Conservation (phyloP, 2,113 vertebrate species). For the Nerophis lumbriciformis region DNA sequence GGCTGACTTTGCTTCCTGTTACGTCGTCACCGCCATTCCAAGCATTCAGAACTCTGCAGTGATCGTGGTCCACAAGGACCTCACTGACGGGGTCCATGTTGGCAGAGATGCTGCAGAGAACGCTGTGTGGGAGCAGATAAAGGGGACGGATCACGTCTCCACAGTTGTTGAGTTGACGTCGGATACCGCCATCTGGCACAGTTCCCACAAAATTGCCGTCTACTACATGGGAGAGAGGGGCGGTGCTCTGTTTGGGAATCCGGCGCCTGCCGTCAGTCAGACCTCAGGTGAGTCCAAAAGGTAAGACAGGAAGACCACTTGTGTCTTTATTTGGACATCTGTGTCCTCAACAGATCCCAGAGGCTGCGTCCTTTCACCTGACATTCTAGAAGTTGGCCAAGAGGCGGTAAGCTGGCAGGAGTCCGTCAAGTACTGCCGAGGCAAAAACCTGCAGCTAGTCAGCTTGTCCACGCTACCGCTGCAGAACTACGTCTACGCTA, state of each 20-base stretch:
- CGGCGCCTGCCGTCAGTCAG: constrained; percentile 46
- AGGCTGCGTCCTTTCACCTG: constrained; percentile 44
- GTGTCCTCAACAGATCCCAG: constrained; percentile 31
- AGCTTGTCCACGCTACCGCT: constrained; percentile 20
- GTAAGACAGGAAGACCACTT: neutral
- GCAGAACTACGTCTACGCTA: neutral
- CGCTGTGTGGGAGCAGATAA: constrained; percentile 13
- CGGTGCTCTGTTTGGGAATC: constrained; percentile 22
- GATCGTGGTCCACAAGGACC: constrained; percentile 34
- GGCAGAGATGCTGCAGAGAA: fast-evolving
- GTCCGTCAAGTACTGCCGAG: constrained; percentile 28
- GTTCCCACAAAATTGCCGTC: constrained; percentile 44
- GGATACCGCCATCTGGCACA: constrained; percentile 49
- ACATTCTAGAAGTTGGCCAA: neutral
- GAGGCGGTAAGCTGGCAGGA: constrained; percentile 32
- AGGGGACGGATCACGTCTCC: constrained; percentile 17
- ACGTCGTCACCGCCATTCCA: neutral
- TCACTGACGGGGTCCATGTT: neutral
- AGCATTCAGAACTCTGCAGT: fast-evolving
- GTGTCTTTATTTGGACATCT: too few relatives aligned
- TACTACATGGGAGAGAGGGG: constrained; percentile 18
- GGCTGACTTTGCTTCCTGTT: constrained; percentile 53
- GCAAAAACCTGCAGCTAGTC: neutral
- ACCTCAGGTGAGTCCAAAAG: constrained; percentile 50
- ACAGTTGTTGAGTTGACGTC: fast-evolving